phyloP scores from a whole-genome alignment of 2,797 vertebrate species.

The Ceyx erithaca region DNA sequence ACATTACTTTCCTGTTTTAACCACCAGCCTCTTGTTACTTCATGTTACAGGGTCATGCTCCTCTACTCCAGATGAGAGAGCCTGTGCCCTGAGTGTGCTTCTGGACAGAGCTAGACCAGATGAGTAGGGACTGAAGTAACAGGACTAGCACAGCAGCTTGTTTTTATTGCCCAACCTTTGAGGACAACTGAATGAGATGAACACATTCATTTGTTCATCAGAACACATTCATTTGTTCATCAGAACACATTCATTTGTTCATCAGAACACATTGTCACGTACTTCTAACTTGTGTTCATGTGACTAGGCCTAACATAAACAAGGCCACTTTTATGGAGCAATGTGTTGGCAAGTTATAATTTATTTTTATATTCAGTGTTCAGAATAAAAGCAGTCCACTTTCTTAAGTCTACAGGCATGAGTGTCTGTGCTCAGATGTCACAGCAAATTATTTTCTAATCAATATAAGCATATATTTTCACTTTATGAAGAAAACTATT shows the following conservation, averaged over 20 bases:
- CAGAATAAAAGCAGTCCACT: neutral
- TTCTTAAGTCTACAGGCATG: neutral
- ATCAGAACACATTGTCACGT: neutral
- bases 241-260: neutral
- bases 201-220: neutral
- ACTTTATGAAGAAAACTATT: neutral
- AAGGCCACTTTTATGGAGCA: neutral
- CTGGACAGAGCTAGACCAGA: neutral
- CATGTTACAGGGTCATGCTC: neutral
- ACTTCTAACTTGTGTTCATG: neutral
- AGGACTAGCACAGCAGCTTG: neutral
- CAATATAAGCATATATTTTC: neutral
- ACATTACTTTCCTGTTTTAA: neutral
- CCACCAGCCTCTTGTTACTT: neutral
- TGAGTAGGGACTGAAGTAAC: neutral
- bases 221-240: neutral
- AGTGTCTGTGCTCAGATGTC: neutral
- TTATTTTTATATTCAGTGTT: neutral
- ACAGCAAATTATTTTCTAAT: neutral
- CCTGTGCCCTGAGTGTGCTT: rapidly evolving
- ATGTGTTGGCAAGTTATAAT: neutral
- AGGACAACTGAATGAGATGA: neutral
- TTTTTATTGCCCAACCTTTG: neutral
- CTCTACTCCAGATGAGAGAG: rapidly evolving
- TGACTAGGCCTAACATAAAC: neutral